Percentiles rank a stretch among this genome's conserved stretches.
These are phyloP conservation scores for Amiota minor DNA, from an alignment of 2,888 invertebrate genomes.

Conservation along the genomic window DNA sequence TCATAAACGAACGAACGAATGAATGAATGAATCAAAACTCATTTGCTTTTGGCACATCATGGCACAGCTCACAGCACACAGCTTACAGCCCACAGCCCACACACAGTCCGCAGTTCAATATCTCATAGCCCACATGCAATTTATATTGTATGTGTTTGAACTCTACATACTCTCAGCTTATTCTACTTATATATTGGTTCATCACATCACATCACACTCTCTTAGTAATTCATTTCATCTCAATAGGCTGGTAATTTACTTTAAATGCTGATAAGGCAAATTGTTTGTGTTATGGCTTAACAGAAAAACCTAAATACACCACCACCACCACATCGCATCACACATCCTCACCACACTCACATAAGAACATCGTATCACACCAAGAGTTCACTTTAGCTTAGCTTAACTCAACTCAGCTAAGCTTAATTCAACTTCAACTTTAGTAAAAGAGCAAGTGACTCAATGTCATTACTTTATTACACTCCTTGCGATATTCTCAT, in stretches of 20 bases:
- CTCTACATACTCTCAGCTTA: too few species aligned
- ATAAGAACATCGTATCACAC: neutral
- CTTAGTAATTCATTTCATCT: neutral
- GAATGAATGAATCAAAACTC: neutral
- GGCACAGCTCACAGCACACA: neutral
- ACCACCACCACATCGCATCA: neutral
- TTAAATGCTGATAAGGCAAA: slow-evolving; percentile 36
- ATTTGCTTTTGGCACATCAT: neutral
- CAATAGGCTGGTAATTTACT: slow-evolving; percentile 33
- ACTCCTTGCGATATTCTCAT: neutral
- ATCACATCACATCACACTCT: neutral
- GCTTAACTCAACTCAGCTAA: neutral
- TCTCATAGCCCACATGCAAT: too few species aligned
- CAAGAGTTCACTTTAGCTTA: neutral
- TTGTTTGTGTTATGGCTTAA: slow-evolving; percentile 30
- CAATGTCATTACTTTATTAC: neutral
- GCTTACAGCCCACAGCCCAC: too few species aligned
- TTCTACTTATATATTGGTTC: neutral
- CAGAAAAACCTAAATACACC: neutral
- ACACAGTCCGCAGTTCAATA: too few species aligned
- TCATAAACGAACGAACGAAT: neutral
- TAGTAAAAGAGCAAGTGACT: neutral
- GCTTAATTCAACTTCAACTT: neutral
- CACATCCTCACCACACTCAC: neutral
- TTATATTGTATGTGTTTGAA: too few species aligned